Conservation (phyloP, 2,113 vertebrate species). For the Pagrus major region DNA sequence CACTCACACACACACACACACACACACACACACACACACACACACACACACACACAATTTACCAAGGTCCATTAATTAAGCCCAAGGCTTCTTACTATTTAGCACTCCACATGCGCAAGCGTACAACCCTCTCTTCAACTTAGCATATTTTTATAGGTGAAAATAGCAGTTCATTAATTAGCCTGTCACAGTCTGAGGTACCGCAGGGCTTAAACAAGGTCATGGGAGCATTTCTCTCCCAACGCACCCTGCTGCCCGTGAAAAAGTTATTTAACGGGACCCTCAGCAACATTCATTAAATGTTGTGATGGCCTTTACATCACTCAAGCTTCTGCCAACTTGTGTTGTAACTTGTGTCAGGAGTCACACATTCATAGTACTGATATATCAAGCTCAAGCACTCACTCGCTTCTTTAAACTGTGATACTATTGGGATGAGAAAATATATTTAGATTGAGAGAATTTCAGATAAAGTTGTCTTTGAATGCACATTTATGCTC, state of each 20-base stretch:
- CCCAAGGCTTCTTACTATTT: constrained; percentile 40
- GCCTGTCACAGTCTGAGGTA: constrained; percentile 54
- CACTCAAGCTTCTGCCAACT: neutral
- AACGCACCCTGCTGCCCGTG: constrained; percentile 14
- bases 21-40: neutral
- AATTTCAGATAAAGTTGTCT: neutral
- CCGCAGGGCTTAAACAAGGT: constrained; percentile 67
- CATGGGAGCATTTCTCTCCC: constrained; percentile 54
- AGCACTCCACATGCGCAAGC: constrained; percentile 27
- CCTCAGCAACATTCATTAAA: constrained; percentile 41
- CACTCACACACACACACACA: neutral
- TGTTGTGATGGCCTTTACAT: constrained; percentile 19
- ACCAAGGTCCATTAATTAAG: constrained; percentile 52
- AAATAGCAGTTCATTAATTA: constrained; percentile 79
- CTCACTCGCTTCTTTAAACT: neutral
- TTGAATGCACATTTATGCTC: neutral
- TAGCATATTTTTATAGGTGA: constrained; percentile 67
- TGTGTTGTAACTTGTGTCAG: neutral
- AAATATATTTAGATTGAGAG: neutral
- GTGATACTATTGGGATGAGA: too few species aligned
- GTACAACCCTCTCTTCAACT: constrained; percentile 35
- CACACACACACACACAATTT: neutral
- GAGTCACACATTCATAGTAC: neutral
- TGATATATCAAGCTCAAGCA: neutral
- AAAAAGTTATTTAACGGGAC: constrained; percentile 56